Base-by-base conservation (phyloP, 2,888 invertebrate genomes). In the Brachypalpus laphriformis region DNA sequence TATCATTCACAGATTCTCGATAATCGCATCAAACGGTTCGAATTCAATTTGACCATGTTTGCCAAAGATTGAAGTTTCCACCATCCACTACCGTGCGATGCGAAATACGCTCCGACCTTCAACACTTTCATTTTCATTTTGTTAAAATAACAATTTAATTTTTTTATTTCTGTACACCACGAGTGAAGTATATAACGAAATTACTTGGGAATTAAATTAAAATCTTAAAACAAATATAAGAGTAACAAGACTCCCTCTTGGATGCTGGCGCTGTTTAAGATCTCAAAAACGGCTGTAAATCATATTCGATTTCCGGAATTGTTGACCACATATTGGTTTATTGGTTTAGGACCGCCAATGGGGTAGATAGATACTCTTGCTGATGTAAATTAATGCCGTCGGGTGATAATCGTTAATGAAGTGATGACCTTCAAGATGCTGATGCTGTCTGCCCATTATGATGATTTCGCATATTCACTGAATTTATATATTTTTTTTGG, bases 311-410 rank as follows among this genome's bases (percentile, higher is more conserved):
- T 63, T 74, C 72, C 72, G 72, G 72, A 51, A 20, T 49, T 37
- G 14, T 49, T 42, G 56, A 56, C 31, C 68, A 31, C 68, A 56
- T 28, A 45, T 28, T 4, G 7, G 11, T 37, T 4, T 40, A 37
- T 51, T 37, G 28, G 31, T 20, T 54, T 70, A 61, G 28, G 59
- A 59, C 20, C 37, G 22, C 9, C 31, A 47, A 25, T 49, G 11
- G 47, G 4, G 14, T 34, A 56, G 14, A 31, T 45, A 37, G 57
- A 66, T 42, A 61, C 70, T 59, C 56, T 77, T 59, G 68, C 51
- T 68, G 31, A 77, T 77, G 76, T 77, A 68, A 70, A 77, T 70
- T 70, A 54, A 56, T 70, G 34, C 70, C 54, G 54, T 70, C 77
- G 16, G 68, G 22, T 54, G 61, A 68, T 61, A 59, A 68, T 51